A percentile compares a stretch with the other conserved stretches of the same genome.
Conservation (phyloP, 2,888 invertebrate genomes). For the Sphaerophoria taeniata region DNA sequence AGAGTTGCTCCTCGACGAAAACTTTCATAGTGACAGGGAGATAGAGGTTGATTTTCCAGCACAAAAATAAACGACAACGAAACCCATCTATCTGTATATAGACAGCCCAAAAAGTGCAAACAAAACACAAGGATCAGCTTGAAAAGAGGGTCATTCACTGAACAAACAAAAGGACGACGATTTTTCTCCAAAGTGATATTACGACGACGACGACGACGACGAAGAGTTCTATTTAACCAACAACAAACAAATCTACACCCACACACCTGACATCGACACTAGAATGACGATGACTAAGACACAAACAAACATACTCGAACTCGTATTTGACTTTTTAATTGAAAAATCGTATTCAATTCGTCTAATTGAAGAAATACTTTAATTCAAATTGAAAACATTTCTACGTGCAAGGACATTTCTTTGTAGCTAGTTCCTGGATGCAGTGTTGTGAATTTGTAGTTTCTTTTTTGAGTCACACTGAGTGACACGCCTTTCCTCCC, state of each 20-base stretch:
- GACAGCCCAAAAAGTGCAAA: slow-evolving; percentile 66
- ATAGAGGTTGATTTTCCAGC: slow-evolving; percentile 25
- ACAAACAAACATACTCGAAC: slow-evolving; percentile 8
- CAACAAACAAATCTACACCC: neutral
- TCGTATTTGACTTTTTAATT: slow-evolving; percentile 70
- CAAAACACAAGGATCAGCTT: slow-evolving; percentile 65
- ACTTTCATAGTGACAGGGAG: neutral
- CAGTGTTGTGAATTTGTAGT: neutral
- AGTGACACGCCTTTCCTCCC: neutral
- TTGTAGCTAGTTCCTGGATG: neutral
- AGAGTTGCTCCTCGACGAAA: slow-evolving; percentile 22
- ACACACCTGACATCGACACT: neutral
- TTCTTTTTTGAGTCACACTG: neutral
- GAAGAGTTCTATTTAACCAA: neutral
- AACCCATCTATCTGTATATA: neutral
- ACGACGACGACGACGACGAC: neutral
- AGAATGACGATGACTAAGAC: neutral
- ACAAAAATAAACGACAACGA: slow-evolving; percentile 54
- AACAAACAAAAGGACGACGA: slow-evolving; percentile 64
- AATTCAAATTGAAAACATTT: slow-evolving; percentile 65
- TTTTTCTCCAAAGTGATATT: neutral
- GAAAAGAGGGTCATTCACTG: slow-evolving; percentile 63
- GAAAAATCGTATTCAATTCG: slow-evolving; percentile 68
- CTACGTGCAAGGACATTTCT: slow-evolving; percentile 22
- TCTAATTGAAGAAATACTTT: slow-evolving; percentile 71